phyloP scores from a whole-genome alignment of 2,797 vertebrate genomes.

The Psittacula echo region DNA sequence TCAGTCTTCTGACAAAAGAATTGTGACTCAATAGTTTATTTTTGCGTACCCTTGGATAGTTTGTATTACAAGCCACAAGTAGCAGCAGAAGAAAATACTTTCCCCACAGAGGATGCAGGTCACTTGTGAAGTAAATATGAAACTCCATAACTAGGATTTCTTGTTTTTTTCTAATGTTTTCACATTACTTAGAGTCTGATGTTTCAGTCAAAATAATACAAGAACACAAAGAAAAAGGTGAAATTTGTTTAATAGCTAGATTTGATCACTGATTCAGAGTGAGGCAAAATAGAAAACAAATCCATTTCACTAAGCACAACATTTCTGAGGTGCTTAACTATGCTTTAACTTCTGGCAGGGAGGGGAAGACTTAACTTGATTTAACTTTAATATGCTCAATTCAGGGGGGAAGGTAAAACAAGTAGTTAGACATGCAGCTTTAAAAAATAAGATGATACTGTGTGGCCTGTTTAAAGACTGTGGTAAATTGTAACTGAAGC shows the following conservation, averaged over 20 bases:
- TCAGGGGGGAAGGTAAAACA: background rate
- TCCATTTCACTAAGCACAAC: background rate
- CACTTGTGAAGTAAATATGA: background rate
- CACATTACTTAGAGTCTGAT: background rate
- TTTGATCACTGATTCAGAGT: background rate
- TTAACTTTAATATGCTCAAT: background rate
- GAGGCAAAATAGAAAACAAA: background rate
- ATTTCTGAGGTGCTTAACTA: background rate
- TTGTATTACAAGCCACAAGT: background rate
- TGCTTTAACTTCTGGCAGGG: background rate
- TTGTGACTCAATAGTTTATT: background rate
- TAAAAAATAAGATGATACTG: background rate
- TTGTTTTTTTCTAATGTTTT: background rate
- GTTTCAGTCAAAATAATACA: slow-evolving; percentile 10
- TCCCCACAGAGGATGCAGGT: background rate
- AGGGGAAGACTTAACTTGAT: background rate
- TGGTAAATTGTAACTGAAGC: background rate
- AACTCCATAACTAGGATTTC: background rate
- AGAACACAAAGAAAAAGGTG: background rate
- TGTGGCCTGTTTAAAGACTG: background rate
- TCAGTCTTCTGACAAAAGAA: background rate
- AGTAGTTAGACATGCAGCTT: background rate
- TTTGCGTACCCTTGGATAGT: background rate
- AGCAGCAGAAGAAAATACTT: background rate
- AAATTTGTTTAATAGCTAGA: background rate